phyloP scores from a whole-genome alignment of 1,140 invertebrate species.

The Dendrolimus kikuchii region DNA sequence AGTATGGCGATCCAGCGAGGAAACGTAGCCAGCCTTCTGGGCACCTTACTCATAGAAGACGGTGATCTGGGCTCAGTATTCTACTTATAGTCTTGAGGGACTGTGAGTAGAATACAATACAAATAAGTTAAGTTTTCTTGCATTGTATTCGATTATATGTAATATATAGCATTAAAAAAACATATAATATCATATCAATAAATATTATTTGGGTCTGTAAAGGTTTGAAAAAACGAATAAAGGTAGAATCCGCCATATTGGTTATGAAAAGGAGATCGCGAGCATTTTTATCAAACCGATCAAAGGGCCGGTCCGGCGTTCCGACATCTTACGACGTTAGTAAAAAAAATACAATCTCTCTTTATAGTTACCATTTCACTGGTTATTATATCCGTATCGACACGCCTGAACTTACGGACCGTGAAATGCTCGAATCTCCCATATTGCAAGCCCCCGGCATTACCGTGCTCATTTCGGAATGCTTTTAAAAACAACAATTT shows the following conservation, averaged over 20 bases:
- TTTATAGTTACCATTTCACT: slow-evolving; percentile 71
- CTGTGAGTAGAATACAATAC: too few species aligned
- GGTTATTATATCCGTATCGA: slow-evolving; percentile 69
- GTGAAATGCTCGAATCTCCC: slow-evolving; percentile 55
- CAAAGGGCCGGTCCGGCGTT: slow-evolving; percentile 66
- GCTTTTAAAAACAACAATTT: slow-evolving; percentile 21
- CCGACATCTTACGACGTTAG: slow-evolving; percentile 68
- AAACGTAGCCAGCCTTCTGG: too few species aligned
- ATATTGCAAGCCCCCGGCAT: slow-evolving; percentile 45
- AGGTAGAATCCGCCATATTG: slow-evolving; percentile 26
- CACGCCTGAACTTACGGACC: slow-evolving; percentile 61
- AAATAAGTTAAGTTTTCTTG: too few species aligned
- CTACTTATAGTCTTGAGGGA: too few species aligned
- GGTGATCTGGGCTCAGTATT: too few species aligned
- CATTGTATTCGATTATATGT: too few species aligned
- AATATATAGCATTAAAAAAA: too few species aligned
- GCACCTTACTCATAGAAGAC: too few species aligned
- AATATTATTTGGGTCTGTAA: slow-evolving; percentile 14
- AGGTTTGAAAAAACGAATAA: slow-evolving; percentile 37
- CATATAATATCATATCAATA: background rate
- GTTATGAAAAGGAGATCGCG: slow-evolving; percentile 43
- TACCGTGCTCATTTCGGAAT: slow-evolving; percentile 29
- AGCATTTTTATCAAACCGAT: slow-evolving; percentile 67
- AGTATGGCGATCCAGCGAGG: too few species aligned
- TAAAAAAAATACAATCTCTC: slow-evolving; percentile 69